Conservation (phyloP, 1,140 invertebrate genomes). For the Hyles euphorbiae region DNA sequence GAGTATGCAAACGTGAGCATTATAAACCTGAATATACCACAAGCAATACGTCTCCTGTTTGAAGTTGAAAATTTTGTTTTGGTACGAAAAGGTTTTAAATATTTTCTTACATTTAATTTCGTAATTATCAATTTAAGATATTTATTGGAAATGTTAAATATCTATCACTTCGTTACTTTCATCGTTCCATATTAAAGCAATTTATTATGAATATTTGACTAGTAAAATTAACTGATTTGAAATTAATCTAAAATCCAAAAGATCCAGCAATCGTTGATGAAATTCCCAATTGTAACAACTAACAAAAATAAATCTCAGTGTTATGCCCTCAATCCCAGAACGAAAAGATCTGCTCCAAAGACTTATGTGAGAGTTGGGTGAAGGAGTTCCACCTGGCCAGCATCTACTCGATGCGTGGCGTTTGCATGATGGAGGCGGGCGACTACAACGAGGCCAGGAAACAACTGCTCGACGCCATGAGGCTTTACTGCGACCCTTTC, state of each 20-base stretch:
- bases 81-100: constrained; percentile 16
- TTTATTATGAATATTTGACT: too few relatives aligned
- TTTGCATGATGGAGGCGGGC: constrained; percentile 75
- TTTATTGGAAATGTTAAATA: too few relatives aligned
- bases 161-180: too few relatives aligned
- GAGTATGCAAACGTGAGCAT: constrained; percentile 76
- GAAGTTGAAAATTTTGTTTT: constrained; percentile 35
- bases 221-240: too few relatives aligned
- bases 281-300: too few relatives aligned
- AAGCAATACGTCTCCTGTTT: constrained; percentile 58
- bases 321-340: constrained; percentile 8
- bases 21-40: constrained; percentile 70
- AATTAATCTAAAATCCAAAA: too few relatives aligned
- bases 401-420: constrained; percentile 40
- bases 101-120: background rate
- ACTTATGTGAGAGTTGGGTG: constrained; percentile 31
- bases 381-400: constrained; percentile 36
- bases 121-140: too few relatives aligned
- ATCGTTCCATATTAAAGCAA: too few relatives aligned
- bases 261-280: too few relatives aligned
- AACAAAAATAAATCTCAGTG: too few relatives aligned
- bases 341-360: constrained; percentile 11
- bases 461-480: constrained; percentile 74
- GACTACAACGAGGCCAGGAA: constrained; percentile 69
- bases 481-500: constrained; percentile 69